A percentile compares a stretch with the other conserved stretches of the same genome.
These are phyloP conservation scores for Leptinotarsa haldemani DNA, from an alignment of 2,888 invertebrate species.

Conservation along the genomic window DNA sequence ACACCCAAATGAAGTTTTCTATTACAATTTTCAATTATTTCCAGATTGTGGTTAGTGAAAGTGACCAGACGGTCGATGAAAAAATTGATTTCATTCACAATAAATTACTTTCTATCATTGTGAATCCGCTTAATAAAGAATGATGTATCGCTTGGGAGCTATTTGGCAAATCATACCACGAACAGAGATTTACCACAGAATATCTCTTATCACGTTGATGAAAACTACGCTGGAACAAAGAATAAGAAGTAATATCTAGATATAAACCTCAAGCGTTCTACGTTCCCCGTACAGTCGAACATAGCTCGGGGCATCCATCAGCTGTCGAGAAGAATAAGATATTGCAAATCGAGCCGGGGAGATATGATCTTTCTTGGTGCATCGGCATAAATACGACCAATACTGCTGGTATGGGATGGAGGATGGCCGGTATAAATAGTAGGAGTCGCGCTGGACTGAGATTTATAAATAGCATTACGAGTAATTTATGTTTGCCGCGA, in stretches of 20 bases:
- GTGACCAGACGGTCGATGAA: no score
- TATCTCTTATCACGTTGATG: constrained; percentile 1
- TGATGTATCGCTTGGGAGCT: no score
- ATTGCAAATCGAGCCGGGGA: constrained; percentile 55
- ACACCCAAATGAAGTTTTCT: no score
- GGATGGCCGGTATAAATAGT: constrained; percentile 54
- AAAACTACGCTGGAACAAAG: not conserved
- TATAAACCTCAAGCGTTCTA: constrained; percentile 29
- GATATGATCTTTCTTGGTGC: constrained; percentile 55
- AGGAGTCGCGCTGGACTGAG: constrained; percentile 52
- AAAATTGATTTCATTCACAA: no score
- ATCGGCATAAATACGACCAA: constrained; percentile 54
- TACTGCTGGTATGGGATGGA: constrained; percentile 44
- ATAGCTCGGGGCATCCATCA: constrained; percentile 52
- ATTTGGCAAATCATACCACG: no score
- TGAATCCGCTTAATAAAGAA: no score
- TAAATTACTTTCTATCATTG: no score
- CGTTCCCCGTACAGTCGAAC: constrained; percentile 24
- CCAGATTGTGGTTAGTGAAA: no score
- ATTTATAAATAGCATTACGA: constrained; percentile 67
- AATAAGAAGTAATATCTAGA: constrained; percentile 24
- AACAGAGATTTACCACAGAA: not conserved
- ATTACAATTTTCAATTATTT: no score
- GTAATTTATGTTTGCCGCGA: constrained; percentile 66
- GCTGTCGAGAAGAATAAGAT: constrained; percentile 54